Base-by-base conservation (phyloP, 2,888 invertebrate species). In the Aphodius sticticus region DNA sequence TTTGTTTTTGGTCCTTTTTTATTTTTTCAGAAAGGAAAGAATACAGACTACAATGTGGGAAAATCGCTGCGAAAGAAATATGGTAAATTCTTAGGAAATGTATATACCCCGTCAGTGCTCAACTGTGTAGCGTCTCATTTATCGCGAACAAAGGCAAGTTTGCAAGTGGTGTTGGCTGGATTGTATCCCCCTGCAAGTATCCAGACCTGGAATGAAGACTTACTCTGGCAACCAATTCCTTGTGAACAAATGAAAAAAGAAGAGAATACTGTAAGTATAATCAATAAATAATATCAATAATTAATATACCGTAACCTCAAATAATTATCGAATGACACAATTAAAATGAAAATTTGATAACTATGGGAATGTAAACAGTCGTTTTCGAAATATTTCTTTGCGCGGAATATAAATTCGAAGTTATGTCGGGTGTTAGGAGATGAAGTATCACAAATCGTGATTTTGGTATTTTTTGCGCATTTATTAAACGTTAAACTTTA, bases 171-270 rank as follows among this genome's bases (percentile, higher is more conserved):
- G 14, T 35, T 80, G 69, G 80, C 80, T 2, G 79, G 77, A 15
- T 70, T 81, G 16, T 81, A 76, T 76, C 81, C 80, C 5, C 79
- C 78, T 6, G 72, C 35, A 12, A 69, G 71, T 14, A 12, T 26
- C 0, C 69, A 70, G 37, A 76, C 9, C n/a, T 80, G 79, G 80
- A 75, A 80, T 36, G 16, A 69, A 7, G 70, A 79, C 14, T 78
- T 81, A 36, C n/a, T 53, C 26, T 81, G 81, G 81, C 77, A 81
- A 35, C 80, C 80, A 2, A 72, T 80, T 70, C 75, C 78, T 2
- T 79, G 77, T 12, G 71, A 81, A 14, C 35, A 69, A 16, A 69
- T 80, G 26, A 38, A 69, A 4, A 71, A 15, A 2, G 70, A 78
- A 26, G 76, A 80, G 35, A 78, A 79, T 71, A 76, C 6, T 38